Conservation (phyloP, 2,888 invertebrate species). For the Idaea dimidiata region DNA sequence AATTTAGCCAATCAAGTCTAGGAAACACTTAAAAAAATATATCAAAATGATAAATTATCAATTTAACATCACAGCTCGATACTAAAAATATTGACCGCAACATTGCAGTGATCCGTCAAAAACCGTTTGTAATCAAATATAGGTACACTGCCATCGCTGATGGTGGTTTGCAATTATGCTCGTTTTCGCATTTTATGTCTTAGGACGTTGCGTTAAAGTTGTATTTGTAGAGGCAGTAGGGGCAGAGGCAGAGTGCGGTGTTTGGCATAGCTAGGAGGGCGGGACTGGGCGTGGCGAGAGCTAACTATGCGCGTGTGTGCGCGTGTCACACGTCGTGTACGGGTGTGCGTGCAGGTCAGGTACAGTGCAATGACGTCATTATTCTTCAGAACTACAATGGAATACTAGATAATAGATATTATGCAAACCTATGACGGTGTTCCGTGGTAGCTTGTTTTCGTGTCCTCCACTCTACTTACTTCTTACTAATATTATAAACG, state of each 20-base stretch:
- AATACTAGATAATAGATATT: too few species aligned
- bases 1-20: too few species aligned
- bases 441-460: too few species aligned
- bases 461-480: too few species aligned
- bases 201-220: background rate
- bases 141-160: slow-evolving; percentile 17
- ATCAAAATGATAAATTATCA: too few species aligned
- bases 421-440: too few species aligned
- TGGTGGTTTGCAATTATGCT: slow-evolving; percentile 10
- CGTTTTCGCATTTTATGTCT: background rate
- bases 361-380: background rate
- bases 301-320: slow-evolving; percentile 35
- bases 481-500: too few species aligned
- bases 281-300: slow-evolving; percentile 66
- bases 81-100: too few species aligned
- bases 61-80: too few species aligned
- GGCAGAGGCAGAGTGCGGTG: too few species aligned
- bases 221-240: slow-evolving; percentile 11
- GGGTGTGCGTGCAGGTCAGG: background rate
- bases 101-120: slow-evolving; percentile 17
- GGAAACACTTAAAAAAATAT: too few species aligned
- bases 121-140: slow-evolving; percentile 28
- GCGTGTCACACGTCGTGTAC: slow-evolving; percentile 21
- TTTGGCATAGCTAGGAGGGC: slow-evolving; percentile 39
- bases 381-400: background rate